Conservation (phyloP, 2,888 invertebrate species). For the Oithona nana region DNA sequence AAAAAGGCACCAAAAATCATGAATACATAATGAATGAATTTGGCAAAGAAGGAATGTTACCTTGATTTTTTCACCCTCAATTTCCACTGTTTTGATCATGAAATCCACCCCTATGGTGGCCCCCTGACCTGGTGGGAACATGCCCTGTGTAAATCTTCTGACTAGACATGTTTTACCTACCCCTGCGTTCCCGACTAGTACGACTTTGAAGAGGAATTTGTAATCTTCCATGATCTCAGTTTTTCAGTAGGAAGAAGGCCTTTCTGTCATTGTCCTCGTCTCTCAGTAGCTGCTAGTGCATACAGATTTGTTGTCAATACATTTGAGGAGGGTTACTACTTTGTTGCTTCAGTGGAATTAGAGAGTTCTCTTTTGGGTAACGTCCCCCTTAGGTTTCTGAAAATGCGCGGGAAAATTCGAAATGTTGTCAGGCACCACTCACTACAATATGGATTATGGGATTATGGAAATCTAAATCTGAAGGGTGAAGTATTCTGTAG, state of each 20-base stretch:
- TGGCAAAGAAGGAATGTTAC: slow-evolving; percentile 31
- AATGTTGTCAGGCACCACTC: too few species aligned
- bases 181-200: slow-evolving; percentile 91
- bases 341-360: too few species aligned
- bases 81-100: slow-evolving; percentile 97
- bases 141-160: slow-evolving; percentile 85
- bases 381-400: too few species aligned
- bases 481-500: too few species aligned
- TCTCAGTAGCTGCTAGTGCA: too few species aligned
- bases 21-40: background rate
- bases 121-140: slow-evolving; percentile 94
- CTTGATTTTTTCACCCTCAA: slow-evolving; percentile 85
- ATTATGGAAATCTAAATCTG: too few species aligned
- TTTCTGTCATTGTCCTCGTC: too few species aligned
- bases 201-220: slow-evolving; percentile 96
- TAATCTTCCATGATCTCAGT: slow-evolving; percentile 73
- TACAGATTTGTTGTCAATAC: too few species aligned
- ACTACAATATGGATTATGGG: too few species aligned
- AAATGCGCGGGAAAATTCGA: too few species aligned
- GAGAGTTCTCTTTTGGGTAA: too few species aligned
- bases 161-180: slow-evolving; percentile 96
- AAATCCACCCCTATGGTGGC: slow-evolving; percentile 98
- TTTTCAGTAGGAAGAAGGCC: background rate
- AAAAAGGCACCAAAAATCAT: slow-evolving; percentile 23
- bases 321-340: too few species aligned